Percentiles rank a stretch among this genome's conserved stretches.
Evolutionary conservation across 2,797 vertebrate species (phyloP).

Genomic region (Notolabrus celidotus): DNA sequence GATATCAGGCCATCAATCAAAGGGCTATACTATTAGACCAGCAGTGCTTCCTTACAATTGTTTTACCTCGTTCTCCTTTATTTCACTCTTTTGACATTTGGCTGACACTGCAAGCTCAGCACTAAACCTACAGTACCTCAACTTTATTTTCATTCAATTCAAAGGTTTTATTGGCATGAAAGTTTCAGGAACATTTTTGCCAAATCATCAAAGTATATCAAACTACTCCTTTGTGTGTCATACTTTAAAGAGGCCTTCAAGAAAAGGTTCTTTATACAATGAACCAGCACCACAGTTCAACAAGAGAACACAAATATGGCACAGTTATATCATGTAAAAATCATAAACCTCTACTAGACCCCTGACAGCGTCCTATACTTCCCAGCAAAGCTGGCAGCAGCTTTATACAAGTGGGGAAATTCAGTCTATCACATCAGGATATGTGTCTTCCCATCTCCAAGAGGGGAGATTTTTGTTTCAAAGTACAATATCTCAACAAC

Average conservation of each 20-base stretch:
- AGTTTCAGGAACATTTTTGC: neutral
- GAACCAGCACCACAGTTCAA: neutral
- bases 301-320: neutral
- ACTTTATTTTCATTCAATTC: conserved; percentile 1
- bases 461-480: no score
- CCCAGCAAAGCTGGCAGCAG: neutral
- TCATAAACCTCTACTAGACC: neutral
- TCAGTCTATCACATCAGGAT: neutral
- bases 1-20: conserved; percentile 68
- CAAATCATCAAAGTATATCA: neutral
- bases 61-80: conserved; percentile 33
- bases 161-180: neutral
- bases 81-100: conserved; percentile 37
- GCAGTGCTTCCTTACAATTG: conserved; percentile 25
- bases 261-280: neutral
- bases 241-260: neutral
- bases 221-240: neutral
- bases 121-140: conserved; percentile 1
- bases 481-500: no score
- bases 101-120: conserved; percentile 32
- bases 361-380: neutral
- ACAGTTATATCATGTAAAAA: neutral
- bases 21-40: conserved; percentile 39
- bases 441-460: no score
- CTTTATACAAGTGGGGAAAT: neutral